Conservation (phyloP, 2,888 invertebrate genomes). For the Oscheius sp. region DNA sequence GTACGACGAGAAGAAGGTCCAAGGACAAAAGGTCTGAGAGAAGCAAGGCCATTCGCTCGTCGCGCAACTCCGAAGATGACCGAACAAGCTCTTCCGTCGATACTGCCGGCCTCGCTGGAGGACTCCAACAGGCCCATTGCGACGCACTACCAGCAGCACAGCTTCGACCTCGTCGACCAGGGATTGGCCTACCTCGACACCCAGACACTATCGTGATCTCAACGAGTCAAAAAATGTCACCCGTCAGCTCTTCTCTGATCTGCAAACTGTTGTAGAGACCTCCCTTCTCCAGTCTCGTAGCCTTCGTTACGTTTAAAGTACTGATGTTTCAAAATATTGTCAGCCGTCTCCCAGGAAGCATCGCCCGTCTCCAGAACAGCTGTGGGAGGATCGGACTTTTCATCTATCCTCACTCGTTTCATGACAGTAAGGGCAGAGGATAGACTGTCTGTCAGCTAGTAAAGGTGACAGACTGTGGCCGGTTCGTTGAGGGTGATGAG, state of each 20-base stretch:
- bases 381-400: conserved; percentile 19
- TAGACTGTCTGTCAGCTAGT: conserved; percentile 56
- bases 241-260: conserved; percentile 50
- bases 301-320: conserved; percentile 42
- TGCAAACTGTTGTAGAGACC: conserved; percentile 57
- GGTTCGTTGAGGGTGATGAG: conserved; percentile 61
- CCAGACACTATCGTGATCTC: conserved; percentile 44
- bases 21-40: no score
- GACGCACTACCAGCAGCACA: no score
- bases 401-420: conserved; percentile 39
- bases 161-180: no score
- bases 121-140: no score
- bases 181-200: no score
- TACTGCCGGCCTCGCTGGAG: no score
- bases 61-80: no score
- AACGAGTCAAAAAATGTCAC: conserved; percentile 61
- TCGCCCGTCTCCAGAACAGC: conserved; percentile 27
- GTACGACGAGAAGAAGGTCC: no score
- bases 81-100: no score
- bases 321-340: conserved; percentile 38
- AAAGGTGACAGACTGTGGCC: conserved; percentile 58
- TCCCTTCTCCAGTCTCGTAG: conserved; percentile 47
- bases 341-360: conserved; percentile 40
- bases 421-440: conserved; percentile 42
- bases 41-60: no score